A percentile compares a stretch with the other conserved stretches of the same genome.
Evolutionary conservation across 1,140 invertebrate genomes (phyloP).

Genomic region (Pseudomyrmex gracilis): DNA sequence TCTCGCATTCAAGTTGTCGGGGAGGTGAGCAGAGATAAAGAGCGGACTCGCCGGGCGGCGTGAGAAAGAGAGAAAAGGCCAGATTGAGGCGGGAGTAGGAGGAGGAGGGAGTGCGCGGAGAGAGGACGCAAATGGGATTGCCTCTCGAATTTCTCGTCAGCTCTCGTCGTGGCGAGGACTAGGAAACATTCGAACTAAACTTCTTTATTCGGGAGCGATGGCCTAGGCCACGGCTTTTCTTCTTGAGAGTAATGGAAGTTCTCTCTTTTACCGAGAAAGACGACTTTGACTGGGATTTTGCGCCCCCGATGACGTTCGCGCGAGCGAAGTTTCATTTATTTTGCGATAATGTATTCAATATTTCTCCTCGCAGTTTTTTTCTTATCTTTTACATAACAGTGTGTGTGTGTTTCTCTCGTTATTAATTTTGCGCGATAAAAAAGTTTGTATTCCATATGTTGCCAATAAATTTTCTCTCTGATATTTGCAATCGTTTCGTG

Average conservation of each 20-base stretch:
- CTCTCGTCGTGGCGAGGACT: slow-evolving; percentile 65
- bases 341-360: too few species aligned
- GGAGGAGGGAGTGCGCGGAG: neutral
- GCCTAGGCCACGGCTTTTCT: slow-evolving; percentile 42
- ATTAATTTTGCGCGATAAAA: too few species aligned
- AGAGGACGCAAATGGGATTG: slow-evolving; percentile 78
- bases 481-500: neutral
- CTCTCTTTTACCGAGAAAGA: slow-evolving; percentile 27
- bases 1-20: slow-evolving; percentile 59
- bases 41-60: neutral
- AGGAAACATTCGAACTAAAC: slow-evolving; percentile 65
- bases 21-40: slow-evolving; percentile 31
- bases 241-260: slow-evolving; percentile 51
- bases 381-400: too few species aligned
- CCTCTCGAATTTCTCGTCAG: slow-evolving; percentile 77
- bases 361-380: too few species aligned
- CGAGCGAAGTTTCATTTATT: neutral
- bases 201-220: slow-evolving; percentile 65
- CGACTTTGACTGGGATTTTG: slow-evolving; percentile 31
- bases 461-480: neutral
- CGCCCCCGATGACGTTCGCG: slow-evolving; percentile 17
- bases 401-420: too few species aligned
- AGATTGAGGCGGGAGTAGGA: slow-evolving; percentile 26
- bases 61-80: slow-evolving; percentile 34
- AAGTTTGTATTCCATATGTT: too few species aligned